Conservation (phyloP, 2,888 invertebrate genomes). For the Aradus depressus region DNA sequence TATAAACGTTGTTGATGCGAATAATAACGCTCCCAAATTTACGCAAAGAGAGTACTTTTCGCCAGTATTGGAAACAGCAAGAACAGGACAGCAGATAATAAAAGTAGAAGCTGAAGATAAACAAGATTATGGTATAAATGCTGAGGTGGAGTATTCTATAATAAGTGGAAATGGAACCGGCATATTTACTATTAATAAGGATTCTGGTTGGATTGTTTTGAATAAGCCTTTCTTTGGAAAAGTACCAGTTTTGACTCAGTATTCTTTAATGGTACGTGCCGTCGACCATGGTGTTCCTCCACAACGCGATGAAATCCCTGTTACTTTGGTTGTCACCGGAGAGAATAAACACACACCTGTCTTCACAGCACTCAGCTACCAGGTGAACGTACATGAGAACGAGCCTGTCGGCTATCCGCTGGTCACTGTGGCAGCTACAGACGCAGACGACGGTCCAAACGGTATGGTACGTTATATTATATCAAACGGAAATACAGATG, state of each 20-base stretch:
- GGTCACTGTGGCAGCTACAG: slow-evolving; percentile 70
- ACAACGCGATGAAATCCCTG: slow-evolving; percentile 60
- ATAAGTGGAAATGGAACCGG: slow-evolving; percentile 65
- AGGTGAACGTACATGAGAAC: slow-evolving; percentile 85
- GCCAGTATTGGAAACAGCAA: slow-evolving; percentile 69
- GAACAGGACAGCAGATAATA: slow-evolving; percentile 57
- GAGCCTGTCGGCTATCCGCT: slow-evolving; percentile 77
- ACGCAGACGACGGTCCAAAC: slow-evolving; percentile 78
- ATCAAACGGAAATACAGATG: slow-evolving; percentile 68
- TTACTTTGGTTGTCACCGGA: slow-evolving; percentile 70
- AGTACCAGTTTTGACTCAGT: slow-evolving; percentile 46
- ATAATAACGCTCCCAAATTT: slow-evolving; percentile 83
- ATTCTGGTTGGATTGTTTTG: slow-evolving; percentile 72
- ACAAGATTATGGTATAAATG: slow-evolving; percentile 76
- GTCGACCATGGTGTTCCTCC: slow-evolving; percentile 81
- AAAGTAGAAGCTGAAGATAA: slow-evolving; percentile 63
- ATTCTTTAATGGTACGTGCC: slow-evolving; percentile 59
- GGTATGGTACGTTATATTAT: slow-evolving; percentile 77
- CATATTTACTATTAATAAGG: slow-evolving; percentile 59
- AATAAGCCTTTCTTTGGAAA: slow-evolving; percentile 41
- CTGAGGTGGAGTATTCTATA: slow-evolving; percentile 69
- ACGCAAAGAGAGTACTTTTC: slow-evolving; percentile 60
- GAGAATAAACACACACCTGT: slow-evolving; percentile 70
- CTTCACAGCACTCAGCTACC: slow-evolving; percentile 73
- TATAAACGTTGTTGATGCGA: slow-evolving; percentile 82